These are phyloP conservation scores for Squalus acanthias DNA, from an alignment of 2,797 vertebrate genomes.

Conservation along the genomic window DNA sequence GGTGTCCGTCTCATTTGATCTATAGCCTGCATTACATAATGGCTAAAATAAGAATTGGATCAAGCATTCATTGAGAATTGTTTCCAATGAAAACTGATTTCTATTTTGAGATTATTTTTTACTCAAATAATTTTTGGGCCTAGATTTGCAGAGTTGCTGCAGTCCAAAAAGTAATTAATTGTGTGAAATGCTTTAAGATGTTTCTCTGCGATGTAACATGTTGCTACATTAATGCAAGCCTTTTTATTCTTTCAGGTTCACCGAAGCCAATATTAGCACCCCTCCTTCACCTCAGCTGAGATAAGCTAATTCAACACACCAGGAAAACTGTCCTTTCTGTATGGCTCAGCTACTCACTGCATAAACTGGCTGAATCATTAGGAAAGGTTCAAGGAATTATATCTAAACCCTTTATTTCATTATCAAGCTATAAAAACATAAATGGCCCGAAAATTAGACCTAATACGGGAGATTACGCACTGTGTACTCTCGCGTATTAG, in stretches of 20 bases:
- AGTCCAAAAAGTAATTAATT: not conserved
- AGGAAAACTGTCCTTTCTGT: not conserved
- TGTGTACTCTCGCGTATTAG: no score
- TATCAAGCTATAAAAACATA: not conserved
- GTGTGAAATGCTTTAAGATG: not conserved
- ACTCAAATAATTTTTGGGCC: not conserved
- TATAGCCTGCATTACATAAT: not conserved
- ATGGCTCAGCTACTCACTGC: not conserved
- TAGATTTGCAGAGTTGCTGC: not conserved
- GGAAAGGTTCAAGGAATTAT: not conserved
- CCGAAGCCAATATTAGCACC: not conserved
- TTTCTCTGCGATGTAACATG: not conserved
- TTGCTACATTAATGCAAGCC: not conserved
- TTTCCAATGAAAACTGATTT: not conserved
- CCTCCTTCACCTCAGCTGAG: not conserved
- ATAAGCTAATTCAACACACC: not conserved
- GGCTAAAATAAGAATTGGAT: not conserved
- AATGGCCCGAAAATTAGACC: no score
- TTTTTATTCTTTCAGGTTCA: not conserved
- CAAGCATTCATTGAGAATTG: not conserved
- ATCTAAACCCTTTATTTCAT: not conserved
- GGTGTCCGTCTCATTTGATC: not conserved
- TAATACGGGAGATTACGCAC: no score
- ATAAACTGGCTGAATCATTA: not conserved
- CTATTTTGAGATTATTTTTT: not conserved